Percentiles rank a stretch among this genome's conserved stretches.
These are phyloP conservation scores for Trematocara zebra DNA, from an alignment of 2,113 vertebrate genomes.

Conservation along the genomic window DNA sequence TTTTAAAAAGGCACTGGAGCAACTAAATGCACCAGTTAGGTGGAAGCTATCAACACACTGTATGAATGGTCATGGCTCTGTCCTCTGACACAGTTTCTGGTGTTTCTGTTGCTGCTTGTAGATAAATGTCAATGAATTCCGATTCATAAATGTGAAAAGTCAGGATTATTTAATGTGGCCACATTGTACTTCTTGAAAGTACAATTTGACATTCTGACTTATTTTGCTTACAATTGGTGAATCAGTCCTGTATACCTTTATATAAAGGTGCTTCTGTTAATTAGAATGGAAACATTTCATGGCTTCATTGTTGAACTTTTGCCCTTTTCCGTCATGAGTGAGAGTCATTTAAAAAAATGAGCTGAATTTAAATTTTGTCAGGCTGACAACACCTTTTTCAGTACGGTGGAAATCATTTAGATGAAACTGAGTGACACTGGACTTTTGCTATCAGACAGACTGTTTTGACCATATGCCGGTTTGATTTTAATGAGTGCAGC, in stretches of 20 bases:
- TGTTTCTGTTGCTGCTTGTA: background rate
- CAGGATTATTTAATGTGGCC: background rate
- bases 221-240: background rate
- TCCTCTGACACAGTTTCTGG: background rate
- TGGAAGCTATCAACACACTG: background rate
- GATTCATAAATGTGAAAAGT: background rate
- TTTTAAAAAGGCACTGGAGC: background rate
- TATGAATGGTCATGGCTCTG: background rate
- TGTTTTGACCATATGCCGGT: background rate
- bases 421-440: background rate
- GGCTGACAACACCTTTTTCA: background rate
- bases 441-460: constrained; percentile 10
- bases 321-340: background rate
- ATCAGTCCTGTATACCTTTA: background rate
- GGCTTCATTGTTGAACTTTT: background rate
- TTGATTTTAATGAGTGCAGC: constrained; percentile 8
- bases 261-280: background rate
- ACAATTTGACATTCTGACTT: background rate
- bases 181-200: background rate
- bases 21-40: background rate
- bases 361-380: background rate
- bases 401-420: background rate
- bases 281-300: background rate
- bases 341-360: background rate
- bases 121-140: background rate